Evolutionary conservation across 2,113 vertebrate species (phyloP).

Genomic region (Cathartes aura): DNA sequence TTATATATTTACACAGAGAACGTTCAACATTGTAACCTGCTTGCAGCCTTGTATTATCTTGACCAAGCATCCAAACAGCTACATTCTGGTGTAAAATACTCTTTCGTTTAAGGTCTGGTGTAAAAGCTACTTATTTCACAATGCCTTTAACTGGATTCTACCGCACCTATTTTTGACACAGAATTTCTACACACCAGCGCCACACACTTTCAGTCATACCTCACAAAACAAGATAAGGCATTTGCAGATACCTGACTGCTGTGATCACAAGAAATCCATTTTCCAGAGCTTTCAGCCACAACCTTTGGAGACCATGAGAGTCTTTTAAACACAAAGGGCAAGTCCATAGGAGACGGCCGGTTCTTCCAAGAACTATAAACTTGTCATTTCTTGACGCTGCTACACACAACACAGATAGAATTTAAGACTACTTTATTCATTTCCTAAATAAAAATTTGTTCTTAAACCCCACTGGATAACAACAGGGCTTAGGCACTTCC

Average conservation of each 20-base stretch:
- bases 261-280: not conserved
- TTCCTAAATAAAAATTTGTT: constrained; percentile 36
- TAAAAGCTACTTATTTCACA: not conserved
- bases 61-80: constrained; percentile 1
- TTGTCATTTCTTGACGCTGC: not conserved
- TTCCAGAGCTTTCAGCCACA: not conserved
- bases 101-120: not conserved
- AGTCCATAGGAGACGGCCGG: not conserved
- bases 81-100: constrained; percentile 42
- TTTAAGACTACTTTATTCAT: not conserved
- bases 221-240: constrained; percentile 23
- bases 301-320: not conserved
- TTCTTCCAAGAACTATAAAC: not conserved
- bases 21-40: not conserved
- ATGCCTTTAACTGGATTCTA: not conserved
- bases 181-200: not conserved
- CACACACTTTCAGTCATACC: not conserved
- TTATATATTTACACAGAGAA: constrained; percentile 66
- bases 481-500: constrained; percentile 61
- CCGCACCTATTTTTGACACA: not conserved
- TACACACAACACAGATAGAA: not conserved
- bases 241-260: not conserved
- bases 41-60: not conserved
- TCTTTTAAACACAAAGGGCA: not conserved
- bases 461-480: constrained; percentile 31